Conservation (phyloP, 2,888 invertebrate genomes). For the Chaetoderma sp. region DNA sequence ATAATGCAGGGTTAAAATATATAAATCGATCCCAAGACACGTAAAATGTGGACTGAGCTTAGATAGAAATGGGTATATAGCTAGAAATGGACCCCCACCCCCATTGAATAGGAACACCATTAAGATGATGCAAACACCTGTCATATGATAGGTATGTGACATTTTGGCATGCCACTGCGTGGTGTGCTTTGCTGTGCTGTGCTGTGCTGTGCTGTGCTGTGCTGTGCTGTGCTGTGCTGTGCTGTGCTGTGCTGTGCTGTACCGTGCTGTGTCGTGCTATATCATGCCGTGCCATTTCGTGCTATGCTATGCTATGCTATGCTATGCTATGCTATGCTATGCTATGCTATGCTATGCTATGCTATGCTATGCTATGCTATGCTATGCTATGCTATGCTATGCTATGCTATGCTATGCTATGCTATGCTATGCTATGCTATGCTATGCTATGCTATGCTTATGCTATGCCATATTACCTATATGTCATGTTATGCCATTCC, state of each 20-base stretch:
- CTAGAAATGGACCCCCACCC: no score
- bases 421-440: slow-evolving; percentile 21
- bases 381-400: slow-evolving; percentile 27
- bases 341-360: slow-evolving; percentile 28
- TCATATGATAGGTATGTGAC: no score
- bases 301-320: slow-evolving; percentile 21
- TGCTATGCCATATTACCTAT: slow-evolving; percentile 7
- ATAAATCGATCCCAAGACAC: no score
- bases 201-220: slow-evolving; percentile 23
- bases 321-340: slow-evolving; percentile 24
- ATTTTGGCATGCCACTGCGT: no score
- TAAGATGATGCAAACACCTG: no score
- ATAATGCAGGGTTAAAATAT: no score
- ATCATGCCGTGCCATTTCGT: slow-evolving; percentile 13
- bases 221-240: slow-evolving; percentile 26
- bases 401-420: slow-evolving; percentile 28
- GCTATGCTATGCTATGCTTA: slow-evolving; percentile 20
- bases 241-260: slow-evolving; percentile 25
- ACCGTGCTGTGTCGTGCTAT: slow-evolving; percentile 23
- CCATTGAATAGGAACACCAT: no score
- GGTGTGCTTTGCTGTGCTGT: slow-evolving; percentile 17
- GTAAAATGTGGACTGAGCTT: no score
- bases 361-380: slow-evolving; percentile 29
- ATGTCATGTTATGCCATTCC: slow-evolving; percentile 2
- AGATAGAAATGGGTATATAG: no score